A percentile compares a stretch with the other conserved stretches of the same genome.
Evolutionary conservation across 2,888 invertebrate species (phyloP).

Genomic region (Harpagoxenus sublaevis): DNA sequence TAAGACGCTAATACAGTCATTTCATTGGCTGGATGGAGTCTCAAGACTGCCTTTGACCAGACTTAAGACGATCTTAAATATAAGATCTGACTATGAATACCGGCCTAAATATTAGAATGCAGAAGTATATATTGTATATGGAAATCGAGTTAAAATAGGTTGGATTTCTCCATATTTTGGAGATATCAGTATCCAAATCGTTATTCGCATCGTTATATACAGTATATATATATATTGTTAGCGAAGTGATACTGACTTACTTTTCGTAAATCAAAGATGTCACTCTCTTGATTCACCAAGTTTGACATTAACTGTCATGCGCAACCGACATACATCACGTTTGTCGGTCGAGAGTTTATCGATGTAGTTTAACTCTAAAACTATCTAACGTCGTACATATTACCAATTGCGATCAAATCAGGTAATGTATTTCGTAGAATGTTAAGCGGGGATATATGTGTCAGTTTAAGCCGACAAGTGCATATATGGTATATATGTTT

Average conservation of each 20-base stretch:
- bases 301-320: conserved; percentile 38
- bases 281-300: conserved; percentile 8
- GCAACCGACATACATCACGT: conserved; percentile 7
- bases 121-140: neutral
- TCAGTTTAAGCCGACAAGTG: neutral
- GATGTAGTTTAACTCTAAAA: conserved; percentile 20
- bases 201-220: too few species aligned
- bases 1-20: too few species aligned
- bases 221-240: neutral
- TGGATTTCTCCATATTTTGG: neutral
- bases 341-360: neutral
- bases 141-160: neutral
- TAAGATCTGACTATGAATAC: too few species aligned
- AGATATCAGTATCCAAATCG: neutral
- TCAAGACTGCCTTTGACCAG: too few species aligned
- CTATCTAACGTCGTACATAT: neutral
- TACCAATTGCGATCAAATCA: neutral
- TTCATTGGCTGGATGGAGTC: too few species aligned
- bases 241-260: neutral
- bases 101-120: neutral
- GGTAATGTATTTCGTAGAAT: neutral
- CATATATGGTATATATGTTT: neutral
- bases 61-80: too few species aligned
- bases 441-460: neutral
- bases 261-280: conserved; percentile 13